Evolutionary conservation across 2,113 vertebrate genomes (phyloP), one percentile per base, ranked within the genome.

Genomic region (Phrynosoma platyrhinos): DNA sequence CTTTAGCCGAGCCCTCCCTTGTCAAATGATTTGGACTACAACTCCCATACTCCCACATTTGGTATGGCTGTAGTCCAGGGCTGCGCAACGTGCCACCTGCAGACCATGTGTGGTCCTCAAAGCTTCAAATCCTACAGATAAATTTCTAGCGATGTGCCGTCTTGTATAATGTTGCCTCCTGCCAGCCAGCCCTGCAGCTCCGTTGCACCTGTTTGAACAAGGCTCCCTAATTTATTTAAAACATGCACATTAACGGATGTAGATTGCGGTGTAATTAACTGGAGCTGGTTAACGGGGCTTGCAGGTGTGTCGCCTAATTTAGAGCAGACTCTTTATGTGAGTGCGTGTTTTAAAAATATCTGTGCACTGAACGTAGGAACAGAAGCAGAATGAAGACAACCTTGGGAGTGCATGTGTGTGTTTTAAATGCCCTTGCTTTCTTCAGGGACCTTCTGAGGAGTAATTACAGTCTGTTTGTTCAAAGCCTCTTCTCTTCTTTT

Each of bases 151-250:
- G 1, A 1, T 8, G 12, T 47, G 10, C 36, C 30, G 40, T 82
- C 25, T 21, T 40, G 36, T n/a, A 13, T 68, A 7, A 47, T 27
- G 40, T 23, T 8, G 2, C 23, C 21, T 40, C 23, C 69, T 21
- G 6, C 18, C 27, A 9, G 30, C 16, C 66, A 16, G 4, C 2
- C 25, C 42, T 52, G 82, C 18, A 53, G 66, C 69, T 36, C 14
- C 20, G 16, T 23, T 36, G 76, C 87, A 80, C 52, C 82, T 80
- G 76, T 84, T 84, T 80, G 52, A 64, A 68, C 21, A 36, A 40
- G 68, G 16, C 21, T 62, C 23, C 30, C 30, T 62, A 16, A 74
- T 47, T 87, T 74, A 9, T 82, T 82, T 10, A n/a, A 76, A 32
- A n/a, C 7, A 16, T 0, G 9, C 2, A 0, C 0, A 32, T 80